These are phyloP conservation scores for Drepanosiphum platanoidis DNA, from an alignment of 2,888 invertebrate species.

Conservation along the genomic window DNA sequence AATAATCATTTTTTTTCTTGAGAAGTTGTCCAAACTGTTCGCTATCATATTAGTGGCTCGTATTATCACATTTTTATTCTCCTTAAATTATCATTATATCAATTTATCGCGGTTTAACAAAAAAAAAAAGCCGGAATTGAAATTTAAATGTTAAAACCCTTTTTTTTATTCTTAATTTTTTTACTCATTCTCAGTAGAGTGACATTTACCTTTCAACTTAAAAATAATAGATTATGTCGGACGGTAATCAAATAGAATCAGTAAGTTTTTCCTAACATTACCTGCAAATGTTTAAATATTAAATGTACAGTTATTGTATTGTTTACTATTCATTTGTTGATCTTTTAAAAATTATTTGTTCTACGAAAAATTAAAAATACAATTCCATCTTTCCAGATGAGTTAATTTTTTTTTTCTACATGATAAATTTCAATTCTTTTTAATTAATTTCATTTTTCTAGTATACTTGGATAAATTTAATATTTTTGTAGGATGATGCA, in stretches of 20 bases:
- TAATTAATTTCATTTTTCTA: no score
- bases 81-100: background rate
- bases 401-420: background rate
- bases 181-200: background rate
- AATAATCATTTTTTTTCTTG: background rate
- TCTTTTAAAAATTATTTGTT: background rate
- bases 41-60: background rate
- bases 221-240: constrained; percentile 33
- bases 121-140: background rate
- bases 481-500: constrained; percentile 74
- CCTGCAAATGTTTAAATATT: background rate
- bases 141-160: background rate
- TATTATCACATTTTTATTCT: constrained; percentile 10
- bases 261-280: constrained; percentile 26
- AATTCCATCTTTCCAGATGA: background rate
- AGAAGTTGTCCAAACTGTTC: constrained; percentile 19
- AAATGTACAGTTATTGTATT: background rate
- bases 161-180: background rate
- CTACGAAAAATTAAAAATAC: background rate
- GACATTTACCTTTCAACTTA: background rate
- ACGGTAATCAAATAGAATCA: constrained; percentile 31
- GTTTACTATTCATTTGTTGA: background rate
- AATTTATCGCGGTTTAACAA: background rate
- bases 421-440: background rate
- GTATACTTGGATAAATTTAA: constrained; percentile 63